Percentiles rank a stretch among this genome's conserved stretches.
Conservation (phyloP, 2,888 invertebrate species). For the Erynnis tages region DNA sequence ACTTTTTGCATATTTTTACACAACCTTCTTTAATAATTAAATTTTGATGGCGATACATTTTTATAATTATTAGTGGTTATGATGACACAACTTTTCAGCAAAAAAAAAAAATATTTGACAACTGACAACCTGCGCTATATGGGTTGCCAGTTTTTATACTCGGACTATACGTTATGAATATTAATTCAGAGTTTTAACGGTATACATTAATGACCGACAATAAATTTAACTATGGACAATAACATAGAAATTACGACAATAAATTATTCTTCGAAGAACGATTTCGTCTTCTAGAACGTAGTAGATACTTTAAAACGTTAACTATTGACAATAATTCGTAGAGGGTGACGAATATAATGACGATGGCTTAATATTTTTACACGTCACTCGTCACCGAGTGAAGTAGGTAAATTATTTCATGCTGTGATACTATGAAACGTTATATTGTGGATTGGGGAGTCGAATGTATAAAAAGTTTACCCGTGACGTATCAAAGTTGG, state of each 20-base stretch:
- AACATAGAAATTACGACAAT: constrained; percentile 33
- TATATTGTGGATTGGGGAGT: constrained; percentile 42
- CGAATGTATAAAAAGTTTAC: constrained; percentile 46
- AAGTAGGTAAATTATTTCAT: constrained; percentile 61
- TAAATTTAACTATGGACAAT: constrained; percentile 38
- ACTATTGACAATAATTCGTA: constrained; percentile 32
- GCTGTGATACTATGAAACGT: constrained; percentile 47
- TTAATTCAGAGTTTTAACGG: constrained; percentile 8
- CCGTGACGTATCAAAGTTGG: constrained; percentile 43
- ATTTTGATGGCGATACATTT: no score
- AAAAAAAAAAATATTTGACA: no score
- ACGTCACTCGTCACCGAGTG: constrained; percentile 59
- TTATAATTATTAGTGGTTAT: background rate
- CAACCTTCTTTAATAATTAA: no score
- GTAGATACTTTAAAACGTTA: background rate
- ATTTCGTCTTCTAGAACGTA: constrained; percentile 3
- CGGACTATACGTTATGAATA: constrained; percentile 13
- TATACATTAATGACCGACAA: constrained; percentile 34
- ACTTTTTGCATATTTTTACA: no score
- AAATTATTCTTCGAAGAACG: constrained; percentile 30
- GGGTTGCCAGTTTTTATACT: background rate
- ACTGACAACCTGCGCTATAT: background rate
- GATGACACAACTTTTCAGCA: background rate
- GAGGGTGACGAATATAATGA: constrained; percentile 8
- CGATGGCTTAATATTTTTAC: constrained; percentile 61